Percentiles rank a stretch among this genome's conserved stretches.
phyloP scores from a whole-genome alignment of 2,888 invertebrate genomes.

The Actias luna region DNA sequence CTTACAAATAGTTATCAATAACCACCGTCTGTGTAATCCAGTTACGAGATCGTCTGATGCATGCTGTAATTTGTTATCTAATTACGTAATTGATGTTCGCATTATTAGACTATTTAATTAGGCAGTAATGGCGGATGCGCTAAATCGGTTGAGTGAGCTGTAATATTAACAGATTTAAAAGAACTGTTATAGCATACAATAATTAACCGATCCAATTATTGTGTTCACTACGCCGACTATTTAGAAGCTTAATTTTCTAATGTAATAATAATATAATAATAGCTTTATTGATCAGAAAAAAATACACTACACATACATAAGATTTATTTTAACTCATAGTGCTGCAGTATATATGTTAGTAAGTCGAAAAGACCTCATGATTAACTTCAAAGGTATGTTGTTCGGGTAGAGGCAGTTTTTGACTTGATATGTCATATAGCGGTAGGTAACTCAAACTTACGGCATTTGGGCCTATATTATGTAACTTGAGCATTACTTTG shows the following conservation, averaged over 20 bases:
- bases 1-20: slow-evolving; percentile 1
- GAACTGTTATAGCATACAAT: slow-evolving; percentile 2
- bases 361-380: not conserved
- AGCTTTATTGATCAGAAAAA: too few relatives aligned
- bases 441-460: too few relatives aligned
- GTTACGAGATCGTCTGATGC: slow-evolving; percentile 11
- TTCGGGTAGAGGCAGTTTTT: too few relatives aligned
- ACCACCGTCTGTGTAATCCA: slow-evolving; percentile 10
- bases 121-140: slow-evolving; percentile 14
- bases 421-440: too few relatives aligned
- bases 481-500: too few relatives aligned
- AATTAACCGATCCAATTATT: not conserved
- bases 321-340: too few relatives aligned
- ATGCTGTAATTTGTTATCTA: slow-evolving; percentile 18
- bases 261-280: not conserved
- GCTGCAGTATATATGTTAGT: too few relatives aligned
- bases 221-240: not conserved
- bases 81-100: slow-evolving; percentile 17
- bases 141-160: slow-evolving; percentile 8
- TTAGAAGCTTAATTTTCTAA: not conserved
- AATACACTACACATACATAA: too few relatives aligned
- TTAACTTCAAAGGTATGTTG: too few relatives aligned
- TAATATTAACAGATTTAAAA: not conserved
- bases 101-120: slow-evolving; percentile 20
- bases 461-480: too few relatives aligned